A percentile compares a stretch with the other conserved stretches of the same genome.
Evolutionary conservation across 2,113 vertebrate genomes (phyloP).

Genomic region (Muscicapa adusta): DNA sequence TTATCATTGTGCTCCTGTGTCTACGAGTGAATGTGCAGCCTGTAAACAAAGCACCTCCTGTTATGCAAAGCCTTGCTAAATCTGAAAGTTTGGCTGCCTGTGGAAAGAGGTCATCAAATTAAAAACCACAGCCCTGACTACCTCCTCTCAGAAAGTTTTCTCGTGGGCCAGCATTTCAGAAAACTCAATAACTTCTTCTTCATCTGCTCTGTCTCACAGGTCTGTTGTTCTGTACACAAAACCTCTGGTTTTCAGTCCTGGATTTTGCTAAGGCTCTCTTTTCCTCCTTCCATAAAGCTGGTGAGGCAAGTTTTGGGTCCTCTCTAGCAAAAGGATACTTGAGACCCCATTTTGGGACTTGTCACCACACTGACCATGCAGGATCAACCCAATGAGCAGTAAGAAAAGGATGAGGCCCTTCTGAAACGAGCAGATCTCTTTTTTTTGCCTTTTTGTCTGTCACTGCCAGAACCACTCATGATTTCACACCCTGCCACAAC

Average conservation of each 20-base stretch:
- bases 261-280: background rate
- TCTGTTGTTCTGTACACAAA: background rate
- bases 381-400: background rate
- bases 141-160: background rate
- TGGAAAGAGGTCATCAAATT: background rate
- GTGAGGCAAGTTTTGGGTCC: background rate
- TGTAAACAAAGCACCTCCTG: background rate
- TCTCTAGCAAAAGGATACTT: background rate
- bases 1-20: background rate
- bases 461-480: background rate
- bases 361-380: fast-evolving
- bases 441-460: background rate
- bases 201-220: background rate
- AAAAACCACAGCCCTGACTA: background rate
- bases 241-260: background rate
- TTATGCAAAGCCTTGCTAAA: background rate
- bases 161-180: fast-evolving
- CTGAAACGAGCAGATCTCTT: background rate
- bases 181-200: background rate
- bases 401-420: background rate
- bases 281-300: background rate
- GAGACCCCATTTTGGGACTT: fast-evolving
- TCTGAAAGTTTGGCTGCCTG: background rate
- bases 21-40: background rate
- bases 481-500: background rate